Evolutionary conservation across 2,888 invertebrate species (phyloP).

Genomic region (Eupithecia insigniata): DNA sequence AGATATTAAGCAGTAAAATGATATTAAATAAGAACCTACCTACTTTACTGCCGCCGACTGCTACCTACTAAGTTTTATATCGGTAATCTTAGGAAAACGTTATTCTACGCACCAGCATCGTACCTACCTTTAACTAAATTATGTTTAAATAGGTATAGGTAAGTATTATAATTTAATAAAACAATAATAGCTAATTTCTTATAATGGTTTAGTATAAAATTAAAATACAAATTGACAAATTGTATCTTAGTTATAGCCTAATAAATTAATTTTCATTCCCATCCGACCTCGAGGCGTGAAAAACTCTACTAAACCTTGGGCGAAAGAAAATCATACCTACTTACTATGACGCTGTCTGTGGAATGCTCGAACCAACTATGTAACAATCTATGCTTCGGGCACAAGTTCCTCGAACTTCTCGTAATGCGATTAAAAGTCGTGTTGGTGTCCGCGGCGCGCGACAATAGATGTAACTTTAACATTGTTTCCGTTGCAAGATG

Average conservation of each 20-base stretch:
- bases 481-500: conserved; percentile 56
- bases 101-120: neutral
- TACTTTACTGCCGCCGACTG: neutral
- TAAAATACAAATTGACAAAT: neutral
- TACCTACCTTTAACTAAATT: neutral
- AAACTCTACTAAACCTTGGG: neutral
- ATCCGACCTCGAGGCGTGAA: neutral
- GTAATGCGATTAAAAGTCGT: conserved; percentile 70
- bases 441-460: conserved; percentile 54
- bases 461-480: conserved; percentile 70
- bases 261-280: neutral
- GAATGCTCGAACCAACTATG: conserved; percentile 8
- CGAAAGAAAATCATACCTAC: neutral
- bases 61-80: neutral
- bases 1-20: neutral
- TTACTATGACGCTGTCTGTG: neutral
- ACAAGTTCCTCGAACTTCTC: conserved; percentile 56
- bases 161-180: neutral
- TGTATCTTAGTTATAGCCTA: neutral
- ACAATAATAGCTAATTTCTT: neutral
- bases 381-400: conserved; percentile 47
- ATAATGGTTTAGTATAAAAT: neutral
- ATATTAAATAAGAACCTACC: neutral
- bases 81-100: neutral
- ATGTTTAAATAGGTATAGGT: neutral